Evolutionary conservation across 2,113 vertebrate species (phyloP), one percentile per base, ranked within the genome.

Genomic region (Petrocephalus microphthalmus): DNA sequence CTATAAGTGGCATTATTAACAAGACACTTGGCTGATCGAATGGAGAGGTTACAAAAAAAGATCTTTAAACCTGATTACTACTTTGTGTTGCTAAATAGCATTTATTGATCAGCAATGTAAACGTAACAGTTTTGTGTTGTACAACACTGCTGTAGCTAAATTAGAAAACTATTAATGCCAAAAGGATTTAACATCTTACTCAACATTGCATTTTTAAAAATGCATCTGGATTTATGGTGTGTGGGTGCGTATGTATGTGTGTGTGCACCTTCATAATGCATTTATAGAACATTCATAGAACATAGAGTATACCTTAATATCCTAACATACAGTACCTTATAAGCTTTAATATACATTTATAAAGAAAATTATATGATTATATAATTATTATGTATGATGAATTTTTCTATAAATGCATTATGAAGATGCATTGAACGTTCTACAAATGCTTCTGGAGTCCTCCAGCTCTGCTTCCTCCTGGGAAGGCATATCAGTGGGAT

Each of bases 41-140:
- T 90, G 74, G 47, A 64, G 85, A 89, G 88, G 90, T 89, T 91
- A 89, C 92, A 92, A 29, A 94, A 93, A 89, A 91, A 90, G 88
- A 92, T 93, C 91, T 88, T 82, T 88, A 92, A 92, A 91, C 92
- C 92, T 91, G 89, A 91, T 90, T 90, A 90, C 90, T 89, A 88
- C 90, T 91, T 91, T 86, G 88, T 84, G 83, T 67, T 29, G 87
- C 90, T 92, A 94, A 95, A 95, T 92, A 93, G 86, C 54, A 89
- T 85, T 56, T 92, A 94, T 94, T 88, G 93, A 95, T 93, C 89
- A 60, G 17, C 90, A 89, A 91, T 84, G 86, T 90, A 86, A 88
- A 92, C 67, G 91, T 91, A 90, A 90, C 92, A 85, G 90, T 89
- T 90, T 81, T 67, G n/a, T 67, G 60, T 67, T 67, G 25, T 67